A percentile compares a stretch with the other conserved stretches of the same genome.
Conservation (phyloP, 2,888 invertebrate genomes). For the Latheticus oryzae region DNA sequence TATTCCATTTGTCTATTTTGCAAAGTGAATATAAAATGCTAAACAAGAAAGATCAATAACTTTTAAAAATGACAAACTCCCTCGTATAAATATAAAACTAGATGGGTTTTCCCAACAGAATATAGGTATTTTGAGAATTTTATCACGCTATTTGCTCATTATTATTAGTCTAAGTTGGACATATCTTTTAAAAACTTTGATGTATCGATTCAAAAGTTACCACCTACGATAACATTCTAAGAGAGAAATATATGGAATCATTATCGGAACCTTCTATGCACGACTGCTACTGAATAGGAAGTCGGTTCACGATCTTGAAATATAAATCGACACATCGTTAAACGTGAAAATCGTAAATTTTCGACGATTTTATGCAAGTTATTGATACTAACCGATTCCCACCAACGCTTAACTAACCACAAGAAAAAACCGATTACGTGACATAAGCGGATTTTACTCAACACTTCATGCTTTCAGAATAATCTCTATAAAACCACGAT, state of each 20-base stretch:
- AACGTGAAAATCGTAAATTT: conserved; percentile 20
- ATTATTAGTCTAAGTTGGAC: no score
- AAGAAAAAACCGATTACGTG: conserved; percentile 21
- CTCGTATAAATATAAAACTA: no score
- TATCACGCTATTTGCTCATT: no score
- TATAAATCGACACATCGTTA: conserved; percentile 1
- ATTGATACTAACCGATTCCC: conserved; percentile 3
- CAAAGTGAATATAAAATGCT: no score
- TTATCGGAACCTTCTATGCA: conserved; percentile 11
- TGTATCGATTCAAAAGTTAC: no score
- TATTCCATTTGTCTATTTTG: no score
- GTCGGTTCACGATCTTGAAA: conserved; percentile 7
- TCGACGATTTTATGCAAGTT: no score
- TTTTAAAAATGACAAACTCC: no score
- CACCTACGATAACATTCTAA: conserved; percentile 25
- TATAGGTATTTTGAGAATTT: no score
- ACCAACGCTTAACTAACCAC: neutral
- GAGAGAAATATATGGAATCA: conserved; percentile 15
- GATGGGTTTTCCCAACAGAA: no score
- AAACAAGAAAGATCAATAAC: no score
- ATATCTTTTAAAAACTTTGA: no score
- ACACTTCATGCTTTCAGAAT: neutral
- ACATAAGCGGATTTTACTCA: conserved; percentile 16
- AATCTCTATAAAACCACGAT: conserved; percentile 8
- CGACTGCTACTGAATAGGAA: conserved; percentile 7